Conservation (phyloP, 1,140 invertebrate species). For the Euura lappo region DNA sequence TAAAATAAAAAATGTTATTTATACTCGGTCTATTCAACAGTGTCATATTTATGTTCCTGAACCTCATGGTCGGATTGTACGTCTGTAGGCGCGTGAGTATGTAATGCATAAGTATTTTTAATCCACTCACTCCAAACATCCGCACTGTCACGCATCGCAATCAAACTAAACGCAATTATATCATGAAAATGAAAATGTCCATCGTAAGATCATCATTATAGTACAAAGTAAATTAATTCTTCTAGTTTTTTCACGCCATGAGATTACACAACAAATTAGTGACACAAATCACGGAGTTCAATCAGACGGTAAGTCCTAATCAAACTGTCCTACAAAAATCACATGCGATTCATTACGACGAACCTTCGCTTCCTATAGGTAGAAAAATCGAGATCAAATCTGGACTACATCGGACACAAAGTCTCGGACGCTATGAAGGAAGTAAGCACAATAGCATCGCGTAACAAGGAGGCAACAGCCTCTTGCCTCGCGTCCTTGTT, state of each 20-base stretch:
- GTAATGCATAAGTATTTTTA: not conserved
- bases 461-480: too few species aligned
- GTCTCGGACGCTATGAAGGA: constrained; percentile 42
- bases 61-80: constrained; percentile 37
- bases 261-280: constrained; percentile 40
- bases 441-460: constrained; percentile 23
- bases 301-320: constrained; percentile 33
- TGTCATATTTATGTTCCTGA: constrained; percentile 36
- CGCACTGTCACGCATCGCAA: not conserved
- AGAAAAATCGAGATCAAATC: constrained; percentile 36
- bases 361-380: constrained; percentile 29
- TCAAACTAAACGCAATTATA: not conserved
- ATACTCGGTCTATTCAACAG: constrained; percentile 39
- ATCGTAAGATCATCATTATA: not conserved
- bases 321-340: not conserved
- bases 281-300: constrained; percentile 39
- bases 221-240: constrained; percentile 5
- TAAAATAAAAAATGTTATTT: constrained; percentile 32
- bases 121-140: not conserved
- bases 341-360: constrained; percentile 9
- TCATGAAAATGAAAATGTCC: not conserved
- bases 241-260: constrained; percentile 42
- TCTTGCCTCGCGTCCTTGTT: too few species aligned
- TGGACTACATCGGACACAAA: constrained; percentile 39
- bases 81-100: constrained; percentile 41